Base-by-base conservation (phyloP, 2,797 vertebrate species). In the Sebastes steindachneri region DNA sequence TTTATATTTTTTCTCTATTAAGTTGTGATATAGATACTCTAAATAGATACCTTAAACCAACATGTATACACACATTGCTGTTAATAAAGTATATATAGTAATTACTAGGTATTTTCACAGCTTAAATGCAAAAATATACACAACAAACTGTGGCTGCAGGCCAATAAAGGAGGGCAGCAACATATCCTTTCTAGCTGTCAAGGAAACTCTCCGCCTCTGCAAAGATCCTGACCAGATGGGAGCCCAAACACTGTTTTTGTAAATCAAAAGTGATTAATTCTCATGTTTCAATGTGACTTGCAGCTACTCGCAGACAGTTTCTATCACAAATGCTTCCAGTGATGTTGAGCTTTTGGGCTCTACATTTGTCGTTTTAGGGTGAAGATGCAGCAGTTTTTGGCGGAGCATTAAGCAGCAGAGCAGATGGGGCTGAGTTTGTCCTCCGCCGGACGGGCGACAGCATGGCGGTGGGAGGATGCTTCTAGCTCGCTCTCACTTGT, bases 401-500 rank as follows among this genome's bases (percentile, higher is more conserved):
- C 19, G 9, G n/a, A 12, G 68, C 12, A 3, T 69, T 37, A 25
- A 25, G 79, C 73, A 31, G 75, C 51, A 15, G 80, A 89, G 85
- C 91, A 92, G 92, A 93, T 92, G 93, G 92, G 92, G 69, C 65
- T 2, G 63, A 74, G 68, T 74, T 70, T 41, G 12, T 12, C 62
- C 77, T 83, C 70, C 33, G 9, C 29, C 65, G 74, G 86, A 86
- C 72, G 80, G 87, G 73, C 58, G 85, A 86, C 85, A 86, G 86
- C 80, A 80, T 26, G 83, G 68, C 12, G 25, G 91, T 94, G 91
- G 93, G 91, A 88, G 90, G 92, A 84, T 8, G 73, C 74, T 82
- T 81, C 73, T 28, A 73, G 77, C 79, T 82, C 14, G 11, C 80
- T 86, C 83, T 72, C 87, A 15, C 87, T 84, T 73, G 70, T 60